phyloP scores from a whole-genome alignment of 2,113 vertebrate species.

The Symphodus melops region DNA sequence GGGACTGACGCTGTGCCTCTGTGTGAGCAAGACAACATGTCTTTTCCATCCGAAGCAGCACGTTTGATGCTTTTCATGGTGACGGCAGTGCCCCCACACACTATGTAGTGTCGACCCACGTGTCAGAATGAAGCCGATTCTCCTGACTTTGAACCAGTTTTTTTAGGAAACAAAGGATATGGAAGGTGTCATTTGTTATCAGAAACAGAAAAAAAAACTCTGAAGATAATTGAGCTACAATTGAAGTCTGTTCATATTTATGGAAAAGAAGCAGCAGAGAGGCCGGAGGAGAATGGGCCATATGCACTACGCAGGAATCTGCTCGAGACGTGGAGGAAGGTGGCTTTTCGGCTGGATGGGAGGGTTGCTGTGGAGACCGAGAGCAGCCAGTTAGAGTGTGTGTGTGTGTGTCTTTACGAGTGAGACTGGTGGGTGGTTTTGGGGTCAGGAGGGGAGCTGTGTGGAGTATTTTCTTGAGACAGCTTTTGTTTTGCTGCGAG shows the following conservation, averaged over 20 bases:
- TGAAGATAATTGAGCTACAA: not conserved
- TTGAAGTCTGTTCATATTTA: constrained; percentile 24
- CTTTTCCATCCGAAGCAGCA: not conserved
- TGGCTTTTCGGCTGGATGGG: constrained; percentile 55
- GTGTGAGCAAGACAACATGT: no score
- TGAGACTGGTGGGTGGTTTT: constrained; percentile 55
- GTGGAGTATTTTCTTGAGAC: constrained; percentile 53
- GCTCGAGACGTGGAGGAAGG: constrained; percentile 32
- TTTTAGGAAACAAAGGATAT: not conserved
- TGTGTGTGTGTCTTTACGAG: constrained; percentile 15
- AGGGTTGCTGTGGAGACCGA: constrained; percentile 71
- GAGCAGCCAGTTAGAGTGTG: constrained; percentile 11
- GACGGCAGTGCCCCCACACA: not conserved
- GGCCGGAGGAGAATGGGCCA: constrained; percentile 16
- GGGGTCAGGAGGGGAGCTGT: constrained; percentile 54
- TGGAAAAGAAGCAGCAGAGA: constrained; percentile 3
- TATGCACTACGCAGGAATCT: constrained; percentile 41
- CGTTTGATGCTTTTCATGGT: not conserved
- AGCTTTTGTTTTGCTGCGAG: constrained; percentile 60
- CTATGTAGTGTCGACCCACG: not conserved
- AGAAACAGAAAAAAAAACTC: not conserved
- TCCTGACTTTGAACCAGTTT: no score
- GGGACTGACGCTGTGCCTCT: not conserved
- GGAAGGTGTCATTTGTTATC: not conserved
- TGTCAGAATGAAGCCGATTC: not conserved